phyloP scores from a whole-genome alignment of 2,888 invertebrate genomes.

The Acanthosoma haemorrhoidale region DNA sequence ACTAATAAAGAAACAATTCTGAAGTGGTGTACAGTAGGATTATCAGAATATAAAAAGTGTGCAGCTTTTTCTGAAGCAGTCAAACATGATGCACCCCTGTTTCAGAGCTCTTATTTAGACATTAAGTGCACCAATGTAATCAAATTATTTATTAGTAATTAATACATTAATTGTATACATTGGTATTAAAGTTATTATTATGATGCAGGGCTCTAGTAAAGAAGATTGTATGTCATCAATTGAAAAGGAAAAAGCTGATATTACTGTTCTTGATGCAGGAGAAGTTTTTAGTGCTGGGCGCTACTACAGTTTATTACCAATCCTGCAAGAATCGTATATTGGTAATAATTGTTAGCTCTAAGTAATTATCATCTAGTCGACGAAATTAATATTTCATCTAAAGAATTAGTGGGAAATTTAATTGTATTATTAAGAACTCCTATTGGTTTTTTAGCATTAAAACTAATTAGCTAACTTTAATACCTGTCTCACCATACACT shows the following conservation, averaged over 20 bases:
- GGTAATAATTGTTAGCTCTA: too few species aligned
- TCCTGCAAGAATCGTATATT: conserved; percentile 60
- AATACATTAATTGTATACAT: too few species aligned
- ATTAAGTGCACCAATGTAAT: conserved; percentile 63
- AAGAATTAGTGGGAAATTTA: too few species aligned
- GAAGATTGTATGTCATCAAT: conserved; percentile 84
- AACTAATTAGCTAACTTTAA: too few species aligned
- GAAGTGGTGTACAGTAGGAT: conserved; percentile 80
- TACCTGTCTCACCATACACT: not conserved
- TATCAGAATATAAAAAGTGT: conserved; percentile 77
- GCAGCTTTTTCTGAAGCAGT: conserved; percentile 64
- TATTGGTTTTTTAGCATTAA: too few species aligned
- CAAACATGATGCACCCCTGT: conserved; percentile 58
- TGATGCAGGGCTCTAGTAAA: conserved; percentile 72
- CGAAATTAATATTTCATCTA: too few species aligned
- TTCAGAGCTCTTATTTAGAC: conserved; percentile 59
- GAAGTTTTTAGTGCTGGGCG: conserved; percentile 89
- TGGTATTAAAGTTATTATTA: too few species aligned
- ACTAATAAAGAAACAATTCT: not conserved
- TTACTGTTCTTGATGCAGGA: conserved; percentile 88
- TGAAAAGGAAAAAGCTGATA: conserved; percentile 72
- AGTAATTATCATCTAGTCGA: too few species aligned
- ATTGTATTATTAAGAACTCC: too few species aligned
- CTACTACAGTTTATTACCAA: conserved; percentile 86
- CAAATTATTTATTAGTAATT: too few species aligned